phyloP scores from a whole-genome alignment of 2,113 vertebrate genomes.

The Pelobates fuscus region DNA sequence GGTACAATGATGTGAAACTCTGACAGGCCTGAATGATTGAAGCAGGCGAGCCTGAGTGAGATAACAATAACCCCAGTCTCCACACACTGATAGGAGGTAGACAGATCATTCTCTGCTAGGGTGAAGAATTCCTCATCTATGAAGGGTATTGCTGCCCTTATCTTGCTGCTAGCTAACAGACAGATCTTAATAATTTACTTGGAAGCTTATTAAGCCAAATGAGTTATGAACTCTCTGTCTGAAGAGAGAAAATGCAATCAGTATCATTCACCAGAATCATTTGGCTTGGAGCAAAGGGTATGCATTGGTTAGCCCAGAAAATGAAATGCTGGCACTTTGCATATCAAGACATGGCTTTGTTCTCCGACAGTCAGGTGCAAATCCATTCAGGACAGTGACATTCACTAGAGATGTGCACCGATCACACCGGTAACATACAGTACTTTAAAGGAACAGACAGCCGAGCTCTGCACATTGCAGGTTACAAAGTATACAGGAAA shows the following conservation, averaged over 20 bases:
- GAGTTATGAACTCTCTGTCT: slow-evolving; percentile 52
- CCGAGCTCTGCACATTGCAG: not conserved
- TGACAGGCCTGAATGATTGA: slow-evolving; percentile 1
- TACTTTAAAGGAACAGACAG: not conserved
- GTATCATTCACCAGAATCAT: slow-evolving; percentile 21
- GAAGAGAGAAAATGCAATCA: slow-evolving; percentile 51
- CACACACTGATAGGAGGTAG: not conserved
- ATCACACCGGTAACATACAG: not conserved
- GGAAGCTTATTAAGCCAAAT: slow-evolving; percentile 45
- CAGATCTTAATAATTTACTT: slow-evolving; percentile 47
- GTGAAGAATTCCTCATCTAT: slow-evolving; percentile 20
- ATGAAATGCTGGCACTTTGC: not conserved
- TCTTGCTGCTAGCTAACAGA: slow-evolving; percentile 47
- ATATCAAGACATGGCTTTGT: slow-evolving; percentile 8
- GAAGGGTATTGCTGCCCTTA: slow-evolving; percentile 49
- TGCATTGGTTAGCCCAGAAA: not conserved
- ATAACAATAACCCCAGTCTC: not conserved
- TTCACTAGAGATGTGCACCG: slow-evolving; percentile 7
- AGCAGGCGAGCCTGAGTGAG: not conserved
- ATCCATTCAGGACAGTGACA: not conserved
- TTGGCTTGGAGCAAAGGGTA: slow-evolving; percentile 4
- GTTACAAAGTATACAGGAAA: not conserved
- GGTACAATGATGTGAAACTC: not conserved
- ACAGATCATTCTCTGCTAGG: slow-evolving; percentile 18
- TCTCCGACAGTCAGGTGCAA: not conserved